Evolutionary conservation across 2,797 vertebrate genomes (phyloP).

Genomic region (Falco columbarius): DNA sequence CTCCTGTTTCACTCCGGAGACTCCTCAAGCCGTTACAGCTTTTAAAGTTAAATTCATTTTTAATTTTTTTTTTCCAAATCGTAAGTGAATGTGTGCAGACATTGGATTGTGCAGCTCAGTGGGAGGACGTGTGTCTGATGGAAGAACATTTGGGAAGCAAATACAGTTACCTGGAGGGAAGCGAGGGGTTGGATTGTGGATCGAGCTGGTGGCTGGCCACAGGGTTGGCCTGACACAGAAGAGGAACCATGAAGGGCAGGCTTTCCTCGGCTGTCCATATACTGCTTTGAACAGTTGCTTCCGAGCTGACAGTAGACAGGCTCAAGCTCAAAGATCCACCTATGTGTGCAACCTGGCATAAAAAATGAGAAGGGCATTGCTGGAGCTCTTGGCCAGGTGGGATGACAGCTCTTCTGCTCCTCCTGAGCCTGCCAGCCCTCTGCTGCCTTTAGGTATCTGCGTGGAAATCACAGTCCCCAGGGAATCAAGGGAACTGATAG

Average conservation of each 20-base stretch:
- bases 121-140: neutral
- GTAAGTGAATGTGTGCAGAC: neutral
- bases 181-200: neutral
- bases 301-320: neutral
- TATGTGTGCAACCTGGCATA: rapidly evolving
- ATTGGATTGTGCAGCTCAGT: neutral
- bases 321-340: neutral
- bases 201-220: neutral
- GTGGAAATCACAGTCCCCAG: neutral
- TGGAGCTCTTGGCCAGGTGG: neutral
- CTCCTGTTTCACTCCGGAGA: conserved; percentile 46
- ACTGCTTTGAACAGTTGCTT: neutral
- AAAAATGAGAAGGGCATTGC: neutral
- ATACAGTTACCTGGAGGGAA: neutral
- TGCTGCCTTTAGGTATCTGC: neutral
- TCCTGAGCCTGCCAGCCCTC: neutral
- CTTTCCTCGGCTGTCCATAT: neutral
- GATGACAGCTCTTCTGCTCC: neutral
- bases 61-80: neutral
- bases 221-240: neutral
- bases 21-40: neutral
- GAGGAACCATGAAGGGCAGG: neutral
- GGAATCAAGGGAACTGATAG: neutral
- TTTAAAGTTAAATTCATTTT: conserved; percentile 42
- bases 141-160: neutral